Percentiles rank a stretch among this genome's conserved stretches.
Evolutionary conservation across 2,113 vertebrate genomes (phyloP).

Genomic region (Chaetorhynchus papuensis): DNA sequence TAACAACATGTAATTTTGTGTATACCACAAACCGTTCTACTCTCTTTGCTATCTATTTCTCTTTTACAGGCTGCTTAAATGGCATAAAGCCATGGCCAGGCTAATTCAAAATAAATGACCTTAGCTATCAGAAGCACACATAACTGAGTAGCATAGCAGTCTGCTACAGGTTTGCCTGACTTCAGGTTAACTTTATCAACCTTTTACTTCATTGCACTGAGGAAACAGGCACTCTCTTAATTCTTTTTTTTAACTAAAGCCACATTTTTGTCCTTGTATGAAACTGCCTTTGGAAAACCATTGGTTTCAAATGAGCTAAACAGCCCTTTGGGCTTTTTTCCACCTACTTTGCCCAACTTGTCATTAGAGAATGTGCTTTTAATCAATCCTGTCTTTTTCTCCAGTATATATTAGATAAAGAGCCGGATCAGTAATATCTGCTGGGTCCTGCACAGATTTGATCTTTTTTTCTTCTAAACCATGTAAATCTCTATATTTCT

Average conservation of each 20-base stretch:
- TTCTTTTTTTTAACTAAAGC: background rate
- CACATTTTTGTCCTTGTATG: background rate
- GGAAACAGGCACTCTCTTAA: background rate
- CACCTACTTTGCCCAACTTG: background rate
- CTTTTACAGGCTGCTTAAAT: background rate
- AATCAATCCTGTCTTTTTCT: background rate
- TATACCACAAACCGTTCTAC: background rate
- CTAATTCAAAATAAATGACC: background rate
- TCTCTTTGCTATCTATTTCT: background rate
- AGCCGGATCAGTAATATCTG: background rate
- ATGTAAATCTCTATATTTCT: background rate
- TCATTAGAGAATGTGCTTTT: background rate
- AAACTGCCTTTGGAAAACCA: background rate
- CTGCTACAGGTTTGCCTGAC: background rate
- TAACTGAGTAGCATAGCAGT: background rate
- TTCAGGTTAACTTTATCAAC: background rate
- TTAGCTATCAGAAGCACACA: background rate
- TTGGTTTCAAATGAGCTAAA: background rate
- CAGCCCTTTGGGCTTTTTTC: background rate
- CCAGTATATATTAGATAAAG: background rate
- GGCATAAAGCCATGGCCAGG: background rate
- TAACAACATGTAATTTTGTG: background rate
- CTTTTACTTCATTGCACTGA: background rate
- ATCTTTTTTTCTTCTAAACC: background rate
- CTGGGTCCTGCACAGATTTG: background rate